phyloP scores from a whole-genome alignment of 2,797 vertebrate genomes.

The Stomatorhinus walkeri region DNA sequence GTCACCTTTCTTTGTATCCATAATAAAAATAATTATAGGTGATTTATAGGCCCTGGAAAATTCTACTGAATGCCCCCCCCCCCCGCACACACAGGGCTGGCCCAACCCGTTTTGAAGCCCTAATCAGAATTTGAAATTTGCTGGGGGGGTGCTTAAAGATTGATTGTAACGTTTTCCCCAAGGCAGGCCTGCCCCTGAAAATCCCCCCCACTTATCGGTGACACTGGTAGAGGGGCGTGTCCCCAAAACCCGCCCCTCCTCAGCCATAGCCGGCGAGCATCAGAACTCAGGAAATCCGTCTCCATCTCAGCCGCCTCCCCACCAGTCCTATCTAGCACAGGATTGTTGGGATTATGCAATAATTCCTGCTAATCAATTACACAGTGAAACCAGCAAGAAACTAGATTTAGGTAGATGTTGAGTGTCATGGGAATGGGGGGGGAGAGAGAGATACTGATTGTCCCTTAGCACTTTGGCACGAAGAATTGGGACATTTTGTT shows the following conservation, averaged over 20 bases:
- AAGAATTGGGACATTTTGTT: conserved; percentile 16
- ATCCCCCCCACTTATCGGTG: background rate
- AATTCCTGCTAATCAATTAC: background rate
- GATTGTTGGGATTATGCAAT: background rate
- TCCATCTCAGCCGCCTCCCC: background rate
- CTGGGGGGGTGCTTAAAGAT: background rate
- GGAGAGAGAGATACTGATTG: background rate
- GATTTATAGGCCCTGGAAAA: background rate
- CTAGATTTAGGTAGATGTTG: background rate
- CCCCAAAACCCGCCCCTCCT: background rate
- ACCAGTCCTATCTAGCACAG: background rate
- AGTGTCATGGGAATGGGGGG: background rate
- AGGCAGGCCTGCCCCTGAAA: background rate
- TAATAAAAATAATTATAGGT: background rate
- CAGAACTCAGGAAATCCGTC: background rate
- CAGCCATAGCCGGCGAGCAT: background rate
- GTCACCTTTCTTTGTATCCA: background rate
- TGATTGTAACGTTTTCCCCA: background rate
- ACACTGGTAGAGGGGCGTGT: background rate
- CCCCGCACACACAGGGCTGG: background rate
- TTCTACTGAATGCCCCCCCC: background rate
- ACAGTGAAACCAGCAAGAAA: background rate
- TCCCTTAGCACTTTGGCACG: background rate
- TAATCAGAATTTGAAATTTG: background rate
- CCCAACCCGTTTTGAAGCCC: background rate